Evolutionary conservation across 2,888 invertebrate species (phyloP), one percentile per base, ranked within the genome.

Genomic region (Agelastica alni): DNA sequence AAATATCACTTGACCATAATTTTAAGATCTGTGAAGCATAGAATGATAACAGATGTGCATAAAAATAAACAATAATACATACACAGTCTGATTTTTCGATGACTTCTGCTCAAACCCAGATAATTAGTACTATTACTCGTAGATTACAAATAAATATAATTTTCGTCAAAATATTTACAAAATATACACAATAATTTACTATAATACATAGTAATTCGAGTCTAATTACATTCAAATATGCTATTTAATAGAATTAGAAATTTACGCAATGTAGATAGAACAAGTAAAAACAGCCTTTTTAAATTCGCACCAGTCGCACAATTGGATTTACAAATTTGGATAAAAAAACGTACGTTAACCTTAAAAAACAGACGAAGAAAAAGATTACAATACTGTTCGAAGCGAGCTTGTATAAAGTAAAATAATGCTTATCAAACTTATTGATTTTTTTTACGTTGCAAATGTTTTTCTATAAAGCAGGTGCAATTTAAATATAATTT

Each of bases 221-320:
- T 48, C 53, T 49, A 52, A 60, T 37, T 51, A 66, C 53, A 62
- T 60, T 55, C 56, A 58, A 66, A 61, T 62, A 60, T 61, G 53
- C 46, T 60, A 65, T 62, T 60, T 60, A 58, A 49, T 49, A 32
- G 12, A 59, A 55, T 53, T 52, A 37, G 26, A 54, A 51, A 60
- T 58, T 57, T 42, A 60, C 52, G 53, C 49, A 37, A 20, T 26
- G 9, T 26, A 26, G 47, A 53, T 57, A 59, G 45, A 53, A 60
- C 67, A 69, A 67, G 65, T 69, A 47, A 67, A 67, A 70, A 73
- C 71, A 72, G 71, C 72, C 72, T 72, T 71, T 62, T 60, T 60
- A 68, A 61, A 57, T 54, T 58, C 60, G 20, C 36, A 46, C 46
- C 26, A 43, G 31, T 42, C 30, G 12, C 12, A 43, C 10, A 9